phyloP scores from a whole-genome alignment of 2,888 invertebrate species.

The Sphaerophoria taeniata region DNA sequence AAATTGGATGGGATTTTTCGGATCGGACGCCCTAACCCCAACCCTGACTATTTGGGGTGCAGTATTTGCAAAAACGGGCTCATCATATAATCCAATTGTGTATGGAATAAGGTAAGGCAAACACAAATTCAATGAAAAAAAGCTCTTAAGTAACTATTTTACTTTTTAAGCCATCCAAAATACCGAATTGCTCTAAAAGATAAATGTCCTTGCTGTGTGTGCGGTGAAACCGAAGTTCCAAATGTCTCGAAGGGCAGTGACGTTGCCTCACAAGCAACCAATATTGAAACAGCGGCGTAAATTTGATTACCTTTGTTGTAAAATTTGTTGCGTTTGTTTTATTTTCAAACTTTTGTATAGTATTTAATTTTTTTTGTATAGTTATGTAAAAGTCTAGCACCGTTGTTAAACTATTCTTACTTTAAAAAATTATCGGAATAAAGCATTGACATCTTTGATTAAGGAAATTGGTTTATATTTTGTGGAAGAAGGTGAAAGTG shows the following conservation, averaged over 20 bases:
- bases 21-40: conserved; percentile 89
- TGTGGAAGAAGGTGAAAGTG: neutral
- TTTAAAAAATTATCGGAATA: conserved; percentile 9
- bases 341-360: neutral
- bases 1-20: conserved; percentile 91
- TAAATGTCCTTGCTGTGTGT: conserved; percentile 85
- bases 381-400: neutral
- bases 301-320: neutral
- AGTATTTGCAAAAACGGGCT: conserved; percentile 95
- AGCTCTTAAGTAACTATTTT: neutral
- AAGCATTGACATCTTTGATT: conserved; percentile 21
- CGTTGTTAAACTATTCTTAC: conserved; percentile 13
- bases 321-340: neutral
- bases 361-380: neutral
- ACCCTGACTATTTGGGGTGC: conserved; percentile 95
- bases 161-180: conserved; percentile 84
- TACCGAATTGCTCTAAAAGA: conserved; percentile 85
- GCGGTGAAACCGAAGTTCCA: conserved; percentile 80
- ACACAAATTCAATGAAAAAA: neutral
- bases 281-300: conserved; percentile 81
- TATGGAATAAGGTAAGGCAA: conserved; percentile 91
- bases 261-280: conserved; percentile 80
- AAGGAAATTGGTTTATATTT: conserved; percentile 69
- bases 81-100: conserved; percentile 95
- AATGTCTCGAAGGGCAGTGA: conserved; percentile 77